Percentiles rank a stretch among this genome's conserved stretches.
Evolutionary conservation across 2,888 invertebrate species (phyloP).

Genomic region (Euspilapteryx auroguttella): DNA sequence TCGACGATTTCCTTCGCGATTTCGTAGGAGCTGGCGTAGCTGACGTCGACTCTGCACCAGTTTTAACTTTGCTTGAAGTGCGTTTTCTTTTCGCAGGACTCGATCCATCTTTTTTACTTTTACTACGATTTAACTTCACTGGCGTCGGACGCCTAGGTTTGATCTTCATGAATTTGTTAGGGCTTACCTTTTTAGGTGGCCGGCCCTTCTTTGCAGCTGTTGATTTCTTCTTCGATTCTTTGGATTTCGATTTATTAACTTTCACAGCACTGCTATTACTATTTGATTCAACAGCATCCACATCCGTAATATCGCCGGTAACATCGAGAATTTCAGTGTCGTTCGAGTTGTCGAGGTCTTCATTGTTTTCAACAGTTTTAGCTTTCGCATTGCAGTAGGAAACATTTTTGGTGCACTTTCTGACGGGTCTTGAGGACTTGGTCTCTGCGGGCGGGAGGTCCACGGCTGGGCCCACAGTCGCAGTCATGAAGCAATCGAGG

Average conservation of each 20-base stretch:
- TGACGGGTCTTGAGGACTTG: slow-evolving; percentile 24
- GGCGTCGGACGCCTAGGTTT: slow-evolving; percentile 34
- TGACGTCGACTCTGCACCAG: slow-evolving; percentile 10
- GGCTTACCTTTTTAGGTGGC: slow-evolving; percentile 21
- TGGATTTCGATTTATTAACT: slow-evolving; percentile 12
- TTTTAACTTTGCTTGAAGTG: slow-evolving; percentile 19
- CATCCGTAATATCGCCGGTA: neutral
- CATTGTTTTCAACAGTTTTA: slow-evolving; percentile 16
- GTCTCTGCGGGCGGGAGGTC: no score
- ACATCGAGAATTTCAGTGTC: neutral
- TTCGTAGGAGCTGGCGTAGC: slow-evolving; percentile 24
- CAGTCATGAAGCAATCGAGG: slow-evolving; percentile 6
- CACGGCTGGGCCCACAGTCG: no score
- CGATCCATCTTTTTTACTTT: slow-evolving; percentile 15
- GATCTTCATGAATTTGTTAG: slow-evolving; percentile 37
- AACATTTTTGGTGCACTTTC: slow-evolving; percentile 48
- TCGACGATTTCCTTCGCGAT: slow-evolving; percentile 50
- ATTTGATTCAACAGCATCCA: neutral
- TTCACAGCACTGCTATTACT: no score
- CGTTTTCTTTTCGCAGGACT: slow-evolving; percentile 9
- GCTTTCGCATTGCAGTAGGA: slow-evolving; percentile 24
- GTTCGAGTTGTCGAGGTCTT: slow-evolving; percentile 4
- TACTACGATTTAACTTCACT: slow-evolving; percentile 18
- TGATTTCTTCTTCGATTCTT: slow-evolving; percentile 10
- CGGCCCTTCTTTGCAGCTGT: slow-evolving; percentile 26